Evolutionary conservation across 1,140 invertebrate species (phyloP).

Genomic region (Drosophila truncata): DNA sequence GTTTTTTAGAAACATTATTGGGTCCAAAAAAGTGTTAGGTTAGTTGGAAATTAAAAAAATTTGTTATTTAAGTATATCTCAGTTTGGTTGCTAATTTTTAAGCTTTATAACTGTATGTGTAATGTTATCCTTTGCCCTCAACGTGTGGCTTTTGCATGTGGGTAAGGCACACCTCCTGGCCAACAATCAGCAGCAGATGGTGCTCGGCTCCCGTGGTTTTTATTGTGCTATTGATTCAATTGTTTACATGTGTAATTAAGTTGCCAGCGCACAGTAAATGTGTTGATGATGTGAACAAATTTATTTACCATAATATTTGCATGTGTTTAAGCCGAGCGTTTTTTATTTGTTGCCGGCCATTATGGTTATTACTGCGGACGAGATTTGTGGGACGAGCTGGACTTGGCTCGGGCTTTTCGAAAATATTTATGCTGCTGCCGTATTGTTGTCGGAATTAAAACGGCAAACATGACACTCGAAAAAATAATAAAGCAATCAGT

Average conservation of each 20-base stretch:
- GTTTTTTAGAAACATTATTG: neutral
- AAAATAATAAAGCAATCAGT: slow-evolving; percentile 77
- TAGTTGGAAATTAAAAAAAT: neutral
- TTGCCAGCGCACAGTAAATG: slow-evolving; percentile 53
- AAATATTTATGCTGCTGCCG: slow-evolving; percentile 42
- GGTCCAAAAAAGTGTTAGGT: neutral
- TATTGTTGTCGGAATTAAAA: slow-evolving; percentile 51
- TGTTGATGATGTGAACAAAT: slow-evolving; percentile 62
- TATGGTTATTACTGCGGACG: slow-evolving; percentile 24
- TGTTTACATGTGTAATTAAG: slow-evolving; percentile 70
- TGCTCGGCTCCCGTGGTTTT: slow-evolving; percentile 3
- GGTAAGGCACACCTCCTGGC: neutral
- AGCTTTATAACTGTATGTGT: no score
- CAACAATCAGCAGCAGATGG: slow-evolving; percentile 24
- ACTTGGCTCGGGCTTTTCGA: slow-evolving; percentile 18
- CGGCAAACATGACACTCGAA: slow-evolving; percentile 49
- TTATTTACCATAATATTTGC: slow-evolving; percentile 76
- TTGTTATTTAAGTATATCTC: neutral
- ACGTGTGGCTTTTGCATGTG: neutral
- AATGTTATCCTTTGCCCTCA: neutral
- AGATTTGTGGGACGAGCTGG: slow-evolving; percentile 21
- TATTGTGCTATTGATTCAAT: slow-evolving; percentile 41
- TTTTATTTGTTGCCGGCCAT: slow-evolving; percentile 18
- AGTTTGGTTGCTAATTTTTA: no score
- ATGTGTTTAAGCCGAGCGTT: slow-evolving; percentile 47